These are phyloP conservation scores for Atherix ibis DNA, from an alignment of 2,888 invertebrate species.

Conservation along the genomic window DNA sequence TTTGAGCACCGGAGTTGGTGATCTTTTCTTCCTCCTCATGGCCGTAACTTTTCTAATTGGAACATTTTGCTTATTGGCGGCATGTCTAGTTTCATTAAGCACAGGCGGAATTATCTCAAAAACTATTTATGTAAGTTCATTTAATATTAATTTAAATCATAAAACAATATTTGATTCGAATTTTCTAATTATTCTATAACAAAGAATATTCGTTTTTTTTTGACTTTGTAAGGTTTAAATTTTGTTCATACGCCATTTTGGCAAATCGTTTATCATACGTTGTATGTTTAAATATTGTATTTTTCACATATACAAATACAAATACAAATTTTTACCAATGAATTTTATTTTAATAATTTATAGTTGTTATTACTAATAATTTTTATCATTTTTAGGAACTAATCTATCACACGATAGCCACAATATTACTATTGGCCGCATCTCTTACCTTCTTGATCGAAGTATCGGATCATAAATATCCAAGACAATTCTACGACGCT, in stretches of 20 bases:
- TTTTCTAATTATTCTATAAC: too few species aligned
- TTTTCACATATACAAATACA: too few species aligned
- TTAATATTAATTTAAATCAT: not conserved
- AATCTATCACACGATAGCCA: constrained; percentile 62
- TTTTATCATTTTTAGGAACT: constrained; percentile 48
- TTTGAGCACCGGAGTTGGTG: constrained; percentile 25
- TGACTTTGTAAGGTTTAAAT: too few species aligned
- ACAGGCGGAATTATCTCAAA: constrained; percentile 73
- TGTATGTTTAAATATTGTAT: too few species aligned
- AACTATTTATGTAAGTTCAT: constrained; percentile 34
- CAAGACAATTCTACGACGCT: constrained; percentile 40
- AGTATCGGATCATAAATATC: constrained; percentile 38
- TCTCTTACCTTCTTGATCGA: constrained; percentile 52
- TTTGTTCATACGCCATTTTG: too few species aligned
- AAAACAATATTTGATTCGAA: too few species aligned
- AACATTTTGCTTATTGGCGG: constrained; percentile 55
- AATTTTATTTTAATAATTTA: too few species aligned
- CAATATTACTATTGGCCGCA: constrained; percentile 53
- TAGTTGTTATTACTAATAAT: not conserved
- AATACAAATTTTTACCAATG: too few species aligned
- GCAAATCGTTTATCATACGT: too few species aligned
- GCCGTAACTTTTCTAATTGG: constrained; percentile 63
- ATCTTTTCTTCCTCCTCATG: constrained; percentile 57
- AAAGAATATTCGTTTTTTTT: too few species aligned
- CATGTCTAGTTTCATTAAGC: constrained; percentile 62